Conservation (phyloP, 2,797 vertebrate genomes). For the Epinephelus coioides region DNA sequence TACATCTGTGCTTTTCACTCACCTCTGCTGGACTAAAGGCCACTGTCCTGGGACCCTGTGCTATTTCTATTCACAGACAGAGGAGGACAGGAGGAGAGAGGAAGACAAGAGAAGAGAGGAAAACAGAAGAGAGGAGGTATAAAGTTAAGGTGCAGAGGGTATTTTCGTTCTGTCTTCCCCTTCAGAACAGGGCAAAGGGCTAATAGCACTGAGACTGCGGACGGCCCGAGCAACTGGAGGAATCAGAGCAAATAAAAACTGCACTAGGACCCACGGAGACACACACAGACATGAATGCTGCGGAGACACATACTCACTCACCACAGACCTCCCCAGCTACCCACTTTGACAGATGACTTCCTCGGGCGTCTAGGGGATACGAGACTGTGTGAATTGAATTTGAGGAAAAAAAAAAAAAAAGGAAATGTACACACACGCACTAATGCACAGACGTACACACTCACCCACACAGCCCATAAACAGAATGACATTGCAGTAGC, state of each 20-base stretch:
- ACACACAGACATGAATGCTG: conserved; percentile 27
- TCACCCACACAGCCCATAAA: conserved; percentile 27
- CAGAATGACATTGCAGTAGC: too few species aligned
- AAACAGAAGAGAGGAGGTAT: neutral
- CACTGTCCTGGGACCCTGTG: conserved; percentile 35
- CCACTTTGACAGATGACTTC: conserved; percentile 69
- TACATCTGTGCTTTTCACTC: conserved; percentile 54
- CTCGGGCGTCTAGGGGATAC: conserved; percentile 36
- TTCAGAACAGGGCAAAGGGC: conserved; percentile 67
- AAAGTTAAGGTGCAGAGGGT: conserved; percentile 26
- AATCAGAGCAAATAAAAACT: conserved; percentile 75
- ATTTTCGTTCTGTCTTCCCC: conserved; percentile 37
- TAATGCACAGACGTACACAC: conserved; percentile 8
- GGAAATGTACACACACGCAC: conserved; percentile 14
- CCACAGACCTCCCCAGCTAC: conserved; percentile 42
- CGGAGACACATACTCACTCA: conserved; percentile 34
- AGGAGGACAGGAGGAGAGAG: conserved; percentile 7
- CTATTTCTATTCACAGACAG: conserved; percentile 42
- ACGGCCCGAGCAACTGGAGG: conserved; percentile 60
- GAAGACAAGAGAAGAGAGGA: neutral
- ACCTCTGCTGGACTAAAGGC: conserved; percentile 34
- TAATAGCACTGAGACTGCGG: conserved; percentile 71
- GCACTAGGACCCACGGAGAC: conserved; percentile 38
- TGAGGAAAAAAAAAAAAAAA: conserved; percentile 14
- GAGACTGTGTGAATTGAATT: conserved; percentile 72